Percentiles rank a stretch among this genome's conserved stretches.
Evolutionary conservation across 2,797 vertebrate genomes (phyloP).

Genomic region (Myiotriccus ornatus): DNA sequence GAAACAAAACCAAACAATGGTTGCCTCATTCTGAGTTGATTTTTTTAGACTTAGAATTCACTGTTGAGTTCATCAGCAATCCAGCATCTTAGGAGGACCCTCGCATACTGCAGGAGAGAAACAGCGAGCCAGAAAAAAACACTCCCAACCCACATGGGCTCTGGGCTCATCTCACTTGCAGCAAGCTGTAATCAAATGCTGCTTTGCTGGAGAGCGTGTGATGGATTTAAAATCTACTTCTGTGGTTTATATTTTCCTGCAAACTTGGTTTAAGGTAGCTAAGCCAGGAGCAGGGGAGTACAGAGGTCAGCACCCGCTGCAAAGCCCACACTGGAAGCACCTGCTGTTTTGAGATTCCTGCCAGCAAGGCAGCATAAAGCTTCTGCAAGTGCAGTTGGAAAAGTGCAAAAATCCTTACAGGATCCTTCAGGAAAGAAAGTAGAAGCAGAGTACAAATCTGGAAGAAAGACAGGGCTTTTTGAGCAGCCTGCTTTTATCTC

Average conservation of each 20-base stretch:
- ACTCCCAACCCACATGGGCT: not conserved
- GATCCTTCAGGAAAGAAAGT: not conserved
- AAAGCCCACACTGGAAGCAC: not conserved
- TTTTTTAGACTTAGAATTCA: not conserved
- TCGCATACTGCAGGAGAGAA: not conserved
- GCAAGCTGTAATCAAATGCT: not conserved
- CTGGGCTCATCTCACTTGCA: not conserved
- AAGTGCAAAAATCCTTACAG: not conserved
- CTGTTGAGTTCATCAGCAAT: not conserved
- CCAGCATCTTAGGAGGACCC: not conserved
- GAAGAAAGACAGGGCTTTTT: not conserved
- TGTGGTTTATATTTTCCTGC: not conserved
- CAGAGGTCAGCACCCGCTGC: not conserved
- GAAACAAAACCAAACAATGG: not conserved
- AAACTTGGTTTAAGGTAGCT: not conserved
- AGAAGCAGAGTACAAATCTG: not conserved
- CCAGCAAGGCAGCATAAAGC: not conserved
- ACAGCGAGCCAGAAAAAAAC: not conserved
- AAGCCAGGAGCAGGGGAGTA: not conserved
- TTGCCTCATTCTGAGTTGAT: not conserved
- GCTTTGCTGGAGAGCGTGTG: not conserved
- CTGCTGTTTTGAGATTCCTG: not conserved
- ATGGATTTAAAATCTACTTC: not conserved
- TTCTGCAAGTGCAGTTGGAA: not conserved
- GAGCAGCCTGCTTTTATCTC: not conserved